Base-by-base conservation (phyloP, 1,140 invertebrate genomes). In the Parapsyche elsis region DNA sequence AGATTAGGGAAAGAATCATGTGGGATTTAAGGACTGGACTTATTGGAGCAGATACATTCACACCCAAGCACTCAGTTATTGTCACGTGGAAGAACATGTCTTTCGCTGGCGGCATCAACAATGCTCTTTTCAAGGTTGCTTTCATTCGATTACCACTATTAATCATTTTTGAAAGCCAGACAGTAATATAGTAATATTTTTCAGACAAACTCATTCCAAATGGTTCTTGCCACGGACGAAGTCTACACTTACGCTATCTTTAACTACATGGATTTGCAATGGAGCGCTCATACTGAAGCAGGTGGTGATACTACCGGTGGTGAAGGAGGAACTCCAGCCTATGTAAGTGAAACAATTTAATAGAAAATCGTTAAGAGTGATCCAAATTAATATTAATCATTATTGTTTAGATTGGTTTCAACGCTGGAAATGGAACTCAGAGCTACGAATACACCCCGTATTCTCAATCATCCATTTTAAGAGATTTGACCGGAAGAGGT, bases 1-100 rank as follows among this genome's bases (percentile, higher is more conserved):
- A 97, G 88, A 92, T 98, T 87, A 89, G 95, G 67, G 95, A 98
- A 86, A 89, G 96, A 49, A 84, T 97, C 0, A 96, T 92, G 84
- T 95, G 95, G 94, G 96, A 98, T 85, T 94, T 98, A 61, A 91
- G 96, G 19, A 92, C 96, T 83, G 96, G 95, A 1, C 96, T 98
- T 53, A 95, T 98, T 30, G 97, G 97, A 0, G 92, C 97, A 0
- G 94, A 96, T 26, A 94, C 93, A 0, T 99, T 98, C 87, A 89
- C 92, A 71, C 96, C 97, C 0, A 97, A 97, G 85, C 96, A 98
- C 85, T 94, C 93, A 1, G 89, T 96, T 53, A 96, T 98, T 83
- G 91, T 96, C n/a, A 99, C 97, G 0, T 99, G 97, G 97, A 97
- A 97, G 87, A 98, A 98, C 86, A 93, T 98, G 86, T 95, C 96